These are phyloP conservation scores for Ricordea florida DNA, from an alignment of 92 coral and sea anemone species.

Conservation along the genomic window DNA sequence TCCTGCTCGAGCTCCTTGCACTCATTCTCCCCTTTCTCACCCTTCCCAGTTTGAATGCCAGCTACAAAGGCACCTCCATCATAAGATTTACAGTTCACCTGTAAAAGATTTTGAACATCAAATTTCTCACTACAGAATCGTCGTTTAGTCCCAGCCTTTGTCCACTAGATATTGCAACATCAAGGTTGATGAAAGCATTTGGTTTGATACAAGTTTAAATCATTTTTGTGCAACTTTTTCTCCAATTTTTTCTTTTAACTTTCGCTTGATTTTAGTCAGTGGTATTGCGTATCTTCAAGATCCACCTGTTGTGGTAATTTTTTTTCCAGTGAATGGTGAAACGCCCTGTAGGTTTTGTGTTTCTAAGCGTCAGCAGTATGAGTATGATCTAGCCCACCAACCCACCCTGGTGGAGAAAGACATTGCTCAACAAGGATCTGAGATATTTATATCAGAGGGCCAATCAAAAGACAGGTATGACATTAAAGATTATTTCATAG, in stretches of 20 bases:
- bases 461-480: constrained; percentile 21
- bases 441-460: constrained; percentile 72
- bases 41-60: no score
- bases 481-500: no score
- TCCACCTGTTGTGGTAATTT: background rate
- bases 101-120: no score
- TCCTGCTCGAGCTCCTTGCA: no score
- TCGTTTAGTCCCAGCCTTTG: no score
- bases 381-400: constrained; percentile 85
- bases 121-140: no score
- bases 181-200: no score
- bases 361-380: constrained; percentile 72
- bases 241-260: background rate
- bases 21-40: no score
- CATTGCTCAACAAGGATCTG: constrained; percentile 75
- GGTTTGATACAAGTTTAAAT: background rate
- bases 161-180: no score
- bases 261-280: background rate
- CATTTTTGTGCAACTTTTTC: background rate
- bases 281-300: no score
- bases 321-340: constrained; percentile 66
- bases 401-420: constrained; percentile 86
- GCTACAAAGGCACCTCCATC: no score
- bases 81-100: no score
- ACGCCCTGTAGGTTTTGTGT: constrained; percentile 81